Conservation (phyloP, 2,888 invertebrate species). For the Chrysolina haemoptera region DNA sequence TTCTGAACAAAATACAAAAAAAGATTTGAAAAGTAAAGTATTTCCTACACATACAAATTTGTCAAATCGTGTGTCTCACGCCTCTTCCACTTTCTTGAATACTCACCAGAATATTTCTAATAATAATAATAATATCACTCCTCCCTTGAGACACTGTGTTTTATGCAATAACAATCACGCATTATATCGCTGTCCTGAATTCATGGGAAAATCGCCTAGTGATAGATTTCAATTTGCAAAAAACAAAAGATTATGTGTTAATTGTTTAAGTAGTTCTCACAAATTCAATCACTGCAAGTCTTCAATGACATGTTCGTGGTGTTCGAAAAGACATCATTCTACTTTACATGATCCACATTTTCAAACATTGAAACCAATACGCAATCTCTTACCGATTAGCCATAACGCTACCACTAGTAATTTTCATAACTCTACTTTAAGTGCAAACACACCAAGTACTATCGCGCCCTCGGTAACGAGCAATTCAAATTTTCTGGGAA, state of each 20-base stretch:
- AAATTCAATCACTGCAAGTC: slow-evolving; percentile 3
- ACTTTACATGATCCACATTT: background rate
- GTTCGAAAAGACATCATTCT: background rate
- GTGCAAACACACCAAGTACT: background rate
- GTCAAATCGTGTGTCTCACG: background rate
- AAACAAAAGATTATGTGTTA: background rate
- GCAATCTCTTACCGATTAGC: background rate
- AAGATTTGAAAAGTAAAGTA: too few relatives aligned
- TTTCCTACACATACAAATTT: background rate
- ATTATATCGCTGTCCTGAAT: background rate
- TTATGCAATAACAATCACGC: background rate
- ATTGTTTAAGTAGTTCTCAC: background rate
- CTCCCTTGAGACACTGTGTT: background rate
- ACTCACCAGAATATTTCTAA: background rate
- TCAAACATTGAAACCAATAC: background rate
- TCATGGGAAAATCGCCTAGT: background rate
- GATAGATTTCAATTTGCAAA: background rate
- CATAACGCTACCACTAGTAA: background rate
- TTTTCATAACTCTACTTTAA: background rate
- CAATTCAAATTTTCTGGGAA: background rate
- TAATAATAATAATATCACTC: background rate
- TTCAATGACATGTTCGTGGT: slow-evolving; percentile 3
- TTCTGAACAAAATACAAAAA: too few relatives aligned
- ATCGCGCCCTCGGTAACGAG: background rate
- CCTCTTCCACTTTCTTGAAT: background rate